Base-by-base conservation (phyloP, 1,140 invertebrate species). In the Temnothorax longispinosus region DNA sequence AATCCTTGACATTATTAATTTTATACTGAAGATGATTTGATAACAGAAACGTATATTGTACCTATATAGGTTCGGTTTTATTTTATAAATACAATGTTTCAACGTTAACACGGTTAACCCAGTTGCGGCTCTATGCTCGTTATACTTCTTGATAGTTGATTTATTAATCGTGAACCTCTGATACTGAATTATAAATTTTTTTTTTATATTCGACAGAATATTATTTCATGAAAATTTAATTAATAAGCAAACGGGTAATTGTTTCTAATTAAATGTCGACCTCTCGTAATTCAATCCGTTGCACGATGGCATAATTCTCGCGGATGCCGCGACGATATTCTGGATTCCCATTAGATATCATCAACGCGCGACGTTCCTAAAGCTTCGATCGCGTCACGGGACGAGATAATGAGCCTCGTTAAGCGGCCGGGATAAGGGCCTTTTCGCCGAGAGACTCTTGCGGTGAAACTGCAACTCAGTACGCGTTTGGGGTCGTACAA, bases 381-480 rank as follows among this genome's bases (percentile, higher is more conserved):
- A 52, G 44, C 64, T 69, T 54, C 44, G 64, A 69, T 52, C 62
- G 77, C 32, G 38, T 35, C 74, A 15, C 27, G 56, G 21, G 10
- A 35, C 64, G 47, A 41, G 64, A 71, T 54, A 78, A 65, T 44
- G 64, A 81, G 77, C n/a, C 47, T 81, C 64, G 62, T 81, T 69
- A 80, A 80, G 64, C 47, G 62, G 62, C 27, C 62, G 77, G 62
- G 35, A 15, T 18, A 69, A 41, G 62, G 62, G 50, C 13, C 64
- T 69, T 62, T 64, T 64, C 32, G 21, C 38, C 38, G 21, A 77
- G 21, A 77, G 15, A 15, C 18, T 52, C 64, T 54, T 38, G 64
- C 64, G 77, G 65, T 71, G 11, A 47, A 72, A 58, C 52, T 82
- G 52, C 65, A 13, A 44, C n/a, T n/a, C 35, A 41, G 47, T 27